A percentile compares a stretch with the other conserved stretches of the same genome.
phyloP scores from a whole-genome alignment of 2,797 vertebrate genomes.

The Argyrosomus regius region DNA sequence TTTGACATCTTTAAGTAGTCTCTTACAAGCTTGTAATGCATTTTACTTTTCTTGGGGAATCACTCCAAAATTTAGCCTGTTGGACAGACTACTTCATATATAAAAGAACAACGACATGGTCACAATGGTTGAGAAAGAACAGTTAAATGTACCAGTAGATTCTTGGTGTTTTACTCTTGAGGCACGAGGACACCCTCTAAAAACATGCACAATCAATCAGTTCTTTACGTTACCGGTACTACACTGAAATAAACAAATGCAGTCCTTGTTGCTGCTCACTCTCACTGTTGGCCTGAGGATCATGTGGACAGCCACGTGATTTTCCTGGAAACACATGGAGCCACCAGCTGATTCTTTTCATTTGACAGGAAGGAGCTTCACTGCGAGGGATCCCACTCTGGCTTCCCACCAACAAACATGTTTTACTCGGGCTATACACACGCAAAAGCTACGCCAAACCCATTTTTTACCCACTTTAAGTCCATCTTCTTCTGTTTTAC shows the following conservation, averaged over 20 bases:
- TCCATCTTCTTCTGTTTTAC: background rate
- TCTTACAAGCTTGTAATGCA: background rate
- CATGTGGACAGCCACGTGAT: background rate
- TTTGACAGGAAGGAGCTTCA: background rate
- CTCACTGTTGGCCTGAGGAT: background rate
- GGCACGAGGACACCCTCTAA: background rate
- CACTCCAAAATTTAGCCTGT: background rate
- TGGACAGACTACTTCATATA: background rate
- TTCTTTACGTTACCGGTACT: no score
- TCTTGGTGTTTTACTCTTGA: background rate
- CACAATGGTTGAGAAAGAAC: background rate
- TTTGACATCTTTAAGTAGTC: slow-evolving; percentile 6
- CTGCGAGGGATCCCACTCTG: background rate
- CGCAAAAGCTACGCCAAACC: background rate
- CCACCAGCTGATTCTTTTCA: background rate
- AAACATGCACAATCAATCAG: background rate
- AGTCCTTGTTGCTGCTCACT: background rate
- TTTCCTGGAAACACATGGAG: background rate
- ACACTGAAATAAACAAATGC: background rate
- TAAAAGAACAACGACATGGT: background rate
- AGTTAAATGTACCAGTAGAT: background rate
- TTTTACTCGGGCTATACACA: background rate
- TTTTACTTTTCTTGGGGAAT: slow-evolving; percentile 4
- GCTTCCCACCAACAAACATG: background rate
- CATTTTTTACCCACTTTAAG: background rate